Conservation (phyloP, 2,888 invertebrate species). For the Idaea aversata region DNA sequence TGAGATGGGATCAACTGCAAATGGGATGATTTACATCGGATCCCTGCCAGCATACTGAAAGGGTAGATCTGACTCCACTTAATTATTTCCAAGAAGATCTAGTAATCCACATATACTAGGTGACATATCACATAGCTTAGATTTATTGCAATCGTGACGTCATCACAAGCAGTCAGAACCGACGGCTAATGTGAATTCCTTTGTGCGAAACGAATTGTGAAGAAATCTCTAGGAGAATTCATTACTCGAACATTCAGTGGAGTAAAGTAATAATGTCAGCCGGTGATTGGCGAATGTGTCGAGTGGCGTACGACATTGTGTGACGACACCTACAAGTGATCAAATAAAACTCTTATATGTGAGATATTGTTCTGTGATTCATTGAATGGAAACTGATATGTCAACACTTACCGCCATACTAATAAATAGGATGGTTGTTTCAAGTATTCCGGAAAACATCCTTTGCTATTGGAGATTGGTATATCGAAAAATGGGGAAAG, state of each 20-base stretch:
- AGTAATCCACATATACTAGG: background rate
- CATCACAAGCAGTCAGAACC: background rate
- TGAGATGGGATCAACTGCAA: too few relatives aligned
- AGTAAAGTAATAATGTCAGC: background rate
- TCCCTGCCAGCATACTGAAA: too few relatives aligned
- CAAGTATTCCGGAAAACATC: too few relatives aligned
- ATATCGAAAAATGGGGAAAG: too few relatives aligned
- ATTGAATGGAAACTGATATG: background rate
- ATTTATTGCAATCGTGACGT: background rate
- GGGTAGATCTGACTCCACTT: too few relatives aligned
- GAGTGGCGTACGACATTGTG: background rate
- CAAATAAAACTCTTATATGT: background rate
- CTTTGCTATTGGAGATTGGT: too few relatives aligned
- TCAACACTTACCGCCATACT: background rate
- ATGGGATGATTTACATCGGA: too few relatives aligned
- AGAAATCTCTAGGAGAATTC: background rate
- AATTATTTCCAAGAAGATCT: too few relatives aligned
- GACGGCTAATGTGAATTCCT: background rate
- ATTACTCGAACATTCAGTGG: background rate
- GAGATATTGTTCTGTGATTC: background rate
- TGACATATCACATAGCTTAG: background rate
- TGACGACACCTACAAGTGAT: background rate
- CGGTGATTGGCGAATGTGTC: background rate
- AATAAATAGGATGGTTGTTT: too few relatives aligned
- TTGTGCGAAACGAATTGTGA: background rate